These are phyloP conservation scores for Cochlearius cochlearius DNA, from an alignment of 2,113 vertebrate species.

Conservation along the genomic window DNA sequence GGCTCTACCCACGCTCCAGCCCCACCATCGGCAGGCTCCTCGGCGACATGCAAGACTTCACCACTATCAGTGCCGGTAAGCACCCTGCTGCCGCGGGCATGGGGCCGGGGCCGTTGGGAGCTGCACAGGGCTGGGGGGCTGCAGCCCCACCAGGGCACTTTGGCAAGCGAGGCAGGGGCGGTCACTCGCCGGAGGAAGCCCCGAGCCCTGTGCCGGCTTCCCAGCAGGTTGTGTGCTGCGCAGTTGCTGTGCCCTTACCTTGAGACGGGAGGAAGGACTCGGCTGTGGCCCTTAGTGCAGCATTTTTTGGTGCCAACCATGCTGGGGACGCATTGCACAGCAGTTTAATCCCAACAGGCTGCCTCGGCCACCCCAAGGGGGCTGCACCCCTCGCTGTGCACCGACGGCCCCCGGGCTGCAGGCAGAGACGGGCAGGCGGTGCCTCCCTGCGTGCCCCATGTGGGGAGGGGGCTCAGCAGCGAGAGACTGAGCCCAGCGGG, in stretches of 20 bases:
- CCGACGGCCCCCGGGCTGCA: not conserved
- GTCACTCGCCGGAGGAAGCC: rapidly evolving
- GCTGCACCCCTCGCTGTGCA: not conserved
- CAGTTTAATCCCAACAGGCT: not conserved
- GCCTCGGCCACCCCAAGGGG: not conserved
- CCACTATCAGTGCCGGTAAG: slow-evolving; percentile 83
- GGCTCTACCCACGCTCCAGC: slow-evolving; percentile 84
- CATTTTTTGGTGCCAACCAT: not conserved
- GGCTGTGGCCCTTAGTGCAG: not conserved
- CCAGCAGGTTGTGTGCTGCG: not conserved
- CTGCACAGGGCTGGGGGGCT: not conserved
- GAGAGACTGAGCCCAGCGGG: rapidly evolving
- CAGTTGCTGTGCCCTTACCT: not conserved
- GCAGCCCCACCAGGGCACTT: not conserved
- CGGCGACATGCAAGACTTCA: slow-evolving; percentile 74
- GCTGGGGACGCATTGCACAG: rapidly evolving
- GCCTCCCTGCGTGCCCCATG: not conserved
- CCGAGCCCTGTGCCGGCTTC: not conserved
- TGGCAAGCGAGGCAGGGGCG: not conserved
- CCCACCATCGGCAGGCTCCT: slow-evolving; percentile 74
- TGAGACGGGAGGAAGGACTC: not conserved
- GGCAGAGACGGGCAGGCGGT: not conserved
- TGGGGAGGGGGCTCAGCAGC: not conserved
- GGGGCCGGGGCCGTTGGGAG: too few relatives aligned
- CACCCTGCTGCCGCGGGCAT: rapidly evolving